Evolutionary conservation across 2,113 vertebrate species (phyloP), one percentile per base, ranked within the genome.

Genomic region (Misgurnus anguillicaudatus): DNA sequence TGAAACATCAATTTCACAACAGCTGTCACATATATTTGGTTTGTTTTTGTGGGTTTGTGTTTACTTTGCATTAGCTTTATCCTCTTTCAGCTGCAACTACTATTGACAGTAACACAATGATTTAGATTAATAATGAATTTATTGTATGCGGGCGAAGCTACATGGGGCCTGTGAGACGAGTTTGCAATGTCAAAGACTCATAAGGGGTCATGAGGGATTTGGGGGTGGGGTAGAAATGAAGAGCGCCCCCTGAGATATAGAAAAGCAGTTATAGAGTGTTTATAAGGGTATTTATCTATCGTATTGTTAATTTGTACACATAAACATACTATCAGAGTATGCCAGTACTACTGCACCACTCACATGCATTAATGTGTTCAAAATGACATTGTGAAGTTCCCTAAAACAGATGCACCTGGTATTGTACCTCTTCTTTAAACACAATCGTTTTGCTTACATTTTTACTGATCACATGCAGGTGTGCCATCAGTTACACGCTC

Each of bases 401-500:
- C 17, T 45, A 2, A 7, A 65, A 65, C 62, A 65, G 36, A 41
- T 17, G 19, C 38, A 41, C 31, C 24, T 2, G 6, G 45, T 36
- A 55, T 36, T 53, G 14, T 39, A 51, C n/a, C 10, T 63, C 17
- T 64, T 41, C 51, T 47, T 64, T 70, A 64, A 60, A 11, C 36
- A 9, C 21, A 45, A n/a, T 36, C 14, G n/a, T 3, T 19, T 19
- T 36, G 61, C 14, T 68, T 38, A 31, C 8, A 3, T 61, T 67
- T 55, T 78, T 78, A 78, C 51, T 78, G 66, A 57, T 78, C 58
- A 9, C 39, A 58, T 69, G 57, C 76, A 78, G 21, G 48, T 67
- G 57, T 47, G 19, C 55, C 70, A 72, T 58, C 53, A 74, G 47
- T 74, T 74, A 45, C 41, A 74, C 71, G 62, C 53, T 42, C 41